Percentiles rank a stretch among this genome's conserved stretches.
These are phyloP conservation scores for Vanessa atalanta DNA, from an alignment of 1,140 invertebrate species.

Conservation along the genomic window DNA sequence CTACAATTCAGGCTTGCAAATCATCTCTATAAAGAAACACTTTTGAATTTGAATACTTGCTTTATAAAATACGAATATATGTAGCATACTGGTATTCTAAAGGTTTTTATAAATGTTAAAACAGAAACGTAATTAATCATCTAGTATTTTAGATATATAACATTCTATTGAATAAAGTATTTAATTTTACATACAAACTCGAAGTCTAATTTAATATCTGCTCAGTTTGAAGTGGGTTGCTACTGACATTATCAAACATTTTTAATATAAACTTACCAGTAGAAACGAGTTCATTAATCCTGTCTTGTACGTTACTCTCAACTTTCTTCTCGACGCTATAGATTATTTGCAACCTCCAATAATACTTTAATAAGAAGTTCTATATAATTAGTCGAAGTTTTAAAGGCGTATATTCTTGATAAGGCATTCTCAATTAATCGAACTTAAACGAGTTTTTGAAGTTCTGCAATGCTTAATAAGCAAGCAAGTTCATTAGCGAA, in stretches of 20 bases:
- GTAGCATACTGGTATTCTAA: no score
- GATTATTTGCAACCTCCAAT: constrained; percentile 26
- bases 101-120: no score
- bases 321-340: constrained; percentile 28
- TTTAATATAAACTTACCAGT: constrained; percentile 50
- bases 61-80: no score
- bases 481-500: constrained; percentile 52
- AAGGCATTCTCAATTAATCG: constrained; percentile 40
- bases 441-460: constrained; percentile 48
- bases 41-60: no score
- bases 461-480: constrained; percentile 51
- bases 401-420: constrained; percentile 18
- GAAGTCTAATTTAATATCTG: constrained; percentile 2
- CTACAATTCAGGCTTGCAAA: no score
- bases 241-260: constrained; percentile 40
- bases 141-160: no score
- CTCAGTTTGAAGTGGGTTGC: background rate
- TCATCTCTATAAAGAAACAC: no score
- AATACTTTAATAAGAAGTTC: constrained; percentile 19
- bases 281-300: constrained; percentile 39
- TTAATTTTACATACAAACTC: background rate
- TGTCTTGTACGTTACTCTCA: constrained; percentile 21
- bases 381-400: constrained; percentile 38
- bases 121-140: no score
- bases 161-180: no score